Evolutionary conservation across 2,797 vertebrate species (phyloP), one percentile per base, ranked within the genome.

Genomic region (Iguana delicatissima): DNA sequence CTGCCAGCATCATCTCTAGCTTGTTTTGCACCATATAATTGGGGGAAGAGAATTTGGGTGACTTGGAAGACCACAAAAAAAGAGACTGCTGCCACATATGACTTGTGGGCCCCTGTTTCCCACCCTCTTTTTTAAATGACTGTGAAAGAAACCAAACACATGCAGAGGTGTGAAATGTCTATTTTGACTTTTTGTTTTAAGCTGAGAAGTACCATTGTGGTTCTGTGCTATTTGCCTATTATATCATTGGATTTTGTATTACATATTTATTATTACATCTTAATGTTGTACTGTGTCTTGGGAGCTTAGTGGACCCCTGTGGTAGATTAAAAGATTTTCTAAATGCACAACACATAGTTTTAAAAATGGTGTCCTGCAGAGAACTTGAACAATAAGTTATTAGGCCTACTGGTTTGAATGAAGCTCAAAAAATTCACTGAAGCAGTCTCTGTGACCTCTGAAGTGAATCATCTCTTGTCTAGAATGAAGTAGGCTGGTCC

Each of bases 281-380:
- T 52, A 72, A 52, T 72, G 42, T 32, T 24, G 82, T 67, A 46
- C 29, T 32, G 14, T 13, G 20, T 46, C 29, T 46, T 52, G 46
- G 72, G 16, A 42, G 38, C 38, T 84, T 46, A 6, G 24, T 20
- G 46, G 84, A 69, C 8, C 7, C 14, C n/a, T 46, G 12, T 26
- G 22, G 26, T 7, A 42, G 50, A 32, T 7, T 62, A 22, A 62
- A 62, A 16, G 16, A 0, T 50, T 57, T 16, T 69, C 50, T 38
- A 46, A 80, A 24, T 35, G 35, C 9, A 38, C 6, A 76, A 50
- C 16, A 83, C 55, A 55, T 73, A 77, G 22, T 84, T 74, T 88
- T 24, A 64, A 85, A 55, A 9, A 3, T 0, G 0, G 46, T 72
- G 16, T 84, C 2, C 38, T 80, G 35, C 59, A 82, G 85, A 90